A percentile compares a stretch with the other conserved stretches of the same genome.
Conservation (phyloP, 2,113 vertebrate species). For the Silurus asotus region DNA sequence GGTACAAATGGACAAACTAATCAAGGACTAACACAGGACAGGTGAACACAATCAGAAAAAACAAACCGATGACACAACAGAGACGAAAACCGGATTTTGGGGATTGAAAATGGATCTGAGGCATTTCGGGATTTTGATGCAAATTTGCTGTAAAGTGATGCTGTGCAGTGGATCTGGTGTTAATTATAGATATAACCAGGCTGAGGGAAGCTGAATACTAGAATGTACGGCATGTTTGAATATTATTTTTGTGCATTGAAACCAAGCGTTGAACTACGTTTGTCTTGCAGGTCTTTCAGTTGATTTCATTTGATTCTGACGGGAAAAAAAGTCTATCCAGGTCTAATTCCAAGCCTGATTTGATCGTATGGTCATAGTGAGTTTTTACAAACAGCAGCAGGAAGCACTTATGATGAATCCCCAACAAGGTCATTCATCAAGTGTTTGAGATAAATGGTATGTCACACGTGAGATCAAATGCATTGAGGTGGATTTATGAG, state of each 20-base stretch:
- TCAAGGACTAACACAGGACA: not conserved
- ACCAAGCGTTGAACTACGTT: not conserved
- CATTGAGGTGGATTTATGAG: constrained; percentile 51
- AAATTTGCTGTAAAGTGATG: not conserved
- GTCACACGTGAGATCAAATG: constrained; percentile 47
- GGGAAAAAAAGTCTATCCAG: not conserved
- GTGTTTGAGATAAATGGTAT: constrained; percentile 43
- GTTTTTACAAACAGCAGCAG: constrained; percentile 37
- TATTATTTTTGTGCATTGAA: not conserved
- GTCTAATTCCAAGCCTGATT: constrained; percentile 18
- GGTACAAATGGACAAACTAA: not conserved
- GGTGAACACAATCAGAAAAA: not conserved
- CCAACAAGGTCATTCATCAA: constrained; percentile 6
- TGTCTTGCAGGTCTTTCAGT: not conserved
- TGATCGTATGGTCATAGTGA: constrained; percentile 11
- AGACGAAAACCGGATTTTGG: not conserved
- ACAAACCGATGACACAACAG: not conserved
- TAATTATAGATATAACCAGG: not conserved
- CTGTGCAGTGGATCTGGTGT: not conserved
- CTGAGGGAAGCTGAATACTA: not conserved
- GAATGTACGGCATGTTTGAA: not conserved
- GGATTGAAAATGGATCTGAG: no score
- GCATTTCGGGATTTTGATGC: not conserved
- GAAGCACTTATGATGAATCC: constrained; percentile 43
- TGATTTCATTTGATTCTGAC: not conserved